Base-by-base conservation (phyloP, 2,888 invertebrate genomes). In the Dryadula phaetusa region DNA sequence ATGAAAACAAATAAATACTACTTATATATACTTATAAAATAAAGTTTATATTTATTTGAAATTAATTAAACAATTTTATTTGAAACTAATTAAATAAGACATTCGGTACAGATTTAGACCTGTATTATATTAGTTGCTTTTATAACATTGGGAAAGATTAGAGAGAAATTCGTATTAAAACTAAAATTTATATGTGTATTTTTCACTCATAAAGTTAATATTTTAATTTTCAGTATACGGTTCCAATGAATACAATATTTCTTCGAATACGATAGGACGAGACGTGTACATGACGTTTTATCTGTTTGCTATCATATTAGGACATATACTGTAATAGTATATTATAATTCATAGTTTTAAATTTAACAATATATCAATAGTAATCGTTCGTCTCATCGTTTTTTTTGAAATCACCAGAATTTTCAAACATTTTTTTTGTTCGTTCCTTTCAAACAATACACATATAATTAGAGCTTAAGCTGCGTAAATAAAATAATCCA, bases 401-500 rank as follows among this genome's bases (percentile, higher is more conserved):
- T 28, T 58, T 14, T 46, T 47, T 58, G 5, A 16, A 37, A 47
- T 64, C 46, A 56, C 12, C 14, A 47, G 34, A 25, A 16, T 37
- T 58, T 58, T 18, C 46, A 37, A 64, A 58, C 40, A 16, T 28
- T 64, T 60, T 64, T 60, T 56, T 64, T 47, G 49, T 64, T 58
- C 37, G 47, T 25, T 20, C 47, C 58, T 67, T 67, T 67, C 61
- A 42, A 61, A 64, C 52, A 65, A 61, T 64, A 70, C 64, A 62
- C 61, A 64, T 67, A 62, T 70, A 68, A 68, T 70, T 68, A 66
- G 66, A 62, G 64, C 47, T 32, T 69, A 66, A 64, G 56, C 65
- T 65, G 20, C 56, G 61, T 67, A 70, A 66, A 72, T 69, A 69
- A 67, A 77, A 74, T 75, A 73, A 74, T 75, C 74, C 70, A 72